A percentile compares a stretch with the other conserved stretches of the same genome.
These are phyloP conservation scores for Macrobrachium nipponense DNA, from an alignment of 1,140 invertebrate species.

Conservation along the genomic window DNA sequence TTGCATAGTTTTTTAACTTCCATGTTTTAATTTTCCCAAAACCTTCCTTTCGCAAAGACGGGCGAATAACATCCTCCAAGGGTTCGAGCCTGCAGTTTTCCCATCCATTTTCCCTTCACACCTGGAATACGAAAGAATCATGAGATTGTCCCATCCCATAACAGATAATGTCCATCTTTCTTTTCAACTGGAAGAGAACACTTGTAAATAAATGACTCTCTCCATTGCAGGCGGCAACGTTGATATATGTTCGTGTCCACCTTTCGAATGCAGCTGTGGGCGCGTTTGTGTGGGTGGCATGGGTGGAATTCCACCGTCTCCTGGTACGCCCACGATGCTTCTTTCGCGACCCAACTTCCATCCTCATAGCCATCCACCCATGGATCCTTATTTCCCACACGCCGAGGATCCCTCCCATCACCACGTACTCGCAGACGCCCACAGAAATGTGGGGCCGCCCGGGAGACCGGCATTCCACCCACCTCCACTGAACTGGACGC, in stretches of 20 bases:
- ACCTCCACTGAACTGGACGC: conserved; percentile 24
- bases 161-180: too few relatives aligned
- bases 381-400: conserved; percentile 64
- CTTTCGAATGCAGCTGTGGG: conserved; percentile 75
- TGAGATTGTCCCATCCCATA: too few relatives aligned
- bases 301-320: neutral
- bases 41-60: too few relatives aligned
- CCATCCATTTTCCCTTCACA: too few relatives aligned
- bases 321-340: conserved; percentile 1
- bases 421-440: neutral
- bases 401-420: neutral
- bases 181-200: too few relatives aligned
- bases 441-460: neutral
- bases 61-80: too few relatives aligned
- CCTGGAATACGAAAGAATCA: too few relatives aligned
- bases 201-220: neutral
- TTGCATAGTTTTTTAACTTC: too few relatives aligned
- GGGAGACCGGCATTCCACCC: conserved; percentile 11
- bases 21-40: too few relatives aligned
- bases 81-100: too few relatives aligned
- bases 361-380: conserved; percentile 61
- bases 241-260: conserved; percentile 74
- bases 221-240: neutral
- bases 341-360: conserved; percentile 64
- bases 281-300: conserved; percentile 52